phyloP scores from a whole-genome alignment of 2,113 vertebrate species.

The Sebastes fasciatus region DNA sequence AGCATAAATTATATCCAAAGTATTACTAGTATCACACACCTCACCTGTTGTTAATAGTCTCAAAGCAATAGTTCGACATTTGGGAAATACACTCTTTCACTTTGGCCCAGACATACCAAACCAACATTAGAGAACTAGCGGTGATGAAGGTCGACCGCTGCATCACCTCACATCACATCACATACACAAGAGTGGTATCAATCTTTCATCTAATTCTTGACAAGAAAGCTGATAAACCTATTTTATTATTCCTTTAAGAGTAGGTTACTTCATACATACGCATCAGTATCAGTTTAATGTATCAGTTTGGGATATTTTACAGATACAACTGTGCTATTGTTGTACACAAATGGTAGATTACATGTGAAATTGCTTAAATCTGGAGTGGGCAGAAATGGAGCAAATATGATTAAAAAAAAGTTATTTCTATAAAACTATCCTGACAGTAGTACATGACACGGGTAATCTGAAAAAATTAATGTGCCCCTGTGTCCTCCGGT shows the following conservation, averaged over 20 bases:
- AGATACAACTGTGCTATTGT: neutral
- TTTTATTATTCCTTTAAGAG: neutral
- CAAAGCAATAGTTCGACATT: neutral
- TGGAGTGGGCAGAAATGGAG: too few relatives aligned
- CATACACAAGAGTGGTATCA: neutral
- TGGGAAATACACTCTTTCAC: neutral
- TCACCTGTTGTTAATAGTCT: neutral
- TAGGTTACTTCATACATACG: neutral
- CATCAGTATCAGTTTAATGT: neutral
- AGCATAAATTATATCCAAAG: neutral
- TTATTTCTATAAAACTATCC: too few relatives aligned
- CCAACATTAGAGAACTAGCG: too few relatives aligned
- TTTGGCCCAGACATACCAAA: too few relatives aligned
- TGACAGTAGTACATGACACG: too few relatives aligned
- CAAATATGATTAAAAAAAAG: too few relatives aligned
- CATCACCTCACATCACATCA: too few relatives aligned
- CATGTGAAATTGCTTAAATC: neutral
- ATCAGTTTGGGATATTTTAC: neutral
- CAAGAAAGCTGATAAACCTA: neutral
- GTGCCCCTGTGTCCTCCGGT: too few relatives aligned
- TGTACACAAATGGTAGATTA: neutral
- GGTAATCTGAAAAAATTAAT: too few relatives aligned
- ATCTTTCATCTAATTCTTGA: neutral
- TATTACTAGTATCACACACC: neutral
- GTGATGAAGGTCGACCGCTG: too few relatives aligned